Percentiles rank a stretch among this genome's conserved stretches.
These are phyloP conservation scores for Drosophila gunungcola DNA, from an alignment of 1,140 invertebrate genomes.

Conservation along the genomic window DNA sequence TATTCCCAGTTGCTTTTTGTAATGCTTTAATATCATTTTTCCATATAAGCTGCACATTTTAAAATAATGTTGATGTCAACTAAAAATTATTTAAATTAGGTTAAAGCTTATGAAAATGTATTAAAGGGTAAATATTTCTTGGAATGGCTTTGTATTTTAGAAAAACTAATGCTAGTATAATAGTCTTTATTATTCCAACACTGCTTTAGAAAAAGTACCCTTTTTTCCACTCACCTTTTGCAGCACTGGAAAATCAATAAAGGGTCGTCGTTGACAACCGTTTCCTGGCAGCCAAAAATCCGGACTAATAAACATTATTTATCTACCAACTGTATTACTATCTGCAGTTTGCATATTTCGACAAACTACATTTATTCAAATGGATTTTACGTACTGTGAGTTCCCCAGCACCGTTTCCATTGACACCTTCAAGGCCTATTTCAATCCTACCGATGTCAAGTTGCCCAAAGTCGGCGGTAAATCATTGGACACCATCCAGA, in stretches of 20 bases:
- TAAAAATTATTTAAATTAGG: no score
- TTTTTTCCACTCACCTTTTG: background rate
- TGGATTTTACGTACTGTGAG: constrained; percentile 81
- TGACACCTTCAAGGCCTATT: constrained; percentile 84
- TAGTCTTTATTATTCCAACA: background rate
- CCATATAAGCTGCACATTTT: no score
- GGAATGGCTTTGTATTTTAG: no score
- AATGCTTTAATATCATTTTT: no score
- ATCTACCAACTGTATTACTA: constrained; percentile 13
- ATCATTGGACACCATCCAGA: constrained; percentile 60
- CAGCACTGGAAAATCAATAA: constrained; percentile 6
- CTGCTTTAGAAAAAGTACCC: background rate
- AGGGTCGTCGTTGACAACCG: constrained; percentile 35
- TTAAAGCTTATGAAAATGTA: no score
- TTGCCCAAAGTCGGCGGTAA: constrained; percentile 71
- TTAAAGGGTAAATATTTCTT: no score
- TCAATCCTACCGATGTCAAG: constrained; percentile 66
- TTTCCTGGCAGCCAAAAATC: constrained; percentile 39
- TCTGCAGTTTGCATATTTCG: background rate
- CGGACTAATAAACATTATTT: constrained; percentile 47
- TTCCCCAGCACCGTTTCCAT: constrained; percentile 78
- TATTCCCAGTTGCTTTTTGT: no score
- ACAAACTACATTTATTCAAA: constrained; percentile 35
- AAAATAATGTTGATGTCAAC: no score
- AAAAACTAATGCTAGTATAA: background rate